Conservation (phyloP, 2,113 vertebrate species). For the Cyprinodon variegatus region DNA sequence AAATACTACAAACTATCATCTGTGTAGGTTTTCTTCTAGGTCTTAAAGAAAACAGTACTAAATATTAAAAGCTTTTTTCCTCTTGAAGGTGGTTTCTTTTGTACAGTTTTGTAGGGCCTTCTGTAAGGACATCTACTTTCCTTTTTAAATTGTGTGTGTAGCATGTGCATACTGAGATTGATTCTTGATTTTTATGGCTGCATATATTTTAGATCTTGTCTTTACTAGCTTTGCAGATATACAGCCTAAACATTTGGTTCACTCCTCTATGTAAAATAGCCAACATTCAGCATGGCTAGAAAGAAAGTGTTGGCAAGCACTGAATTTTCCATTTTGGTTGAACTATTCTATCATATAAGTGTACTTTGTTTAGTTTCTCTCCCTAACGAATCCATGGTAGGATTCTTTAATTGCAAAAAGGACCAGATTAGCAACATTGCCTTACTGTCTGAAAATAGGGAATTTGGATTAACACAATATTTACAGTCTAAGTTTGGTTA, state of each 20-base stretch:
- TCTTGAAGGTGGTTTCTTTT: no score
- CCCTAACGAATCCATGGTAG: not conserved
- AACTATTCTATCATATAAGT: no score
- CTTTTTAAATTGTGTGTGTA: no score
- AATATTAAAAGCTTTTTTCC: no score
- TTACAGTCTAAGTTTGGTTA: slow-evolving; percentile 1
- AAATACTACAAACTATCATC: no score
- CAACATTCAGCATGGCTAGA: not conserved
- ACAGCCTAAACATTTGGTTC: not conserved
- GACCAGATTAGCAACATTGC: not conserved
- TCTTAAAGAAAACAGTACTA: no score
- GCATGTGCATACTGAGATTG: no score
- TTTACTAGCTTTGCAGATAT: not conserved
- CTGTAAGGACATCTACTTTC: no score
- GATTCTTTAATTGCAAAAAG: not conserved
- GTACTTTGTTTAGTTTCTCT: no score
- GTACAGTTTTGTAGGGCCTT: no score
- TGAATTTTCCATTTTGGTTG: no score
- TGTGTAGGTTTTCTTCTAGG: no score
- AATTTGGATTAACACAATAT: slow-evolving; percentile 6
- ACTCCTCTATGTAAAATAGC: not conserved
- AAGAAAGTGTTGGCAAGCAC: not conserved
- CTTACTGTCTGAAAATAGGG: slow-evolving; percentile 1
- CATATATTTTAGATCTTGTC: not conserved
- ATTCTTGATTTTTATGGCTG: not conserved